Evolutionary conservation across 2,888 invertebrate species (phyloP).

Genomic region (Sphaerophoria taeniata): DNA sequence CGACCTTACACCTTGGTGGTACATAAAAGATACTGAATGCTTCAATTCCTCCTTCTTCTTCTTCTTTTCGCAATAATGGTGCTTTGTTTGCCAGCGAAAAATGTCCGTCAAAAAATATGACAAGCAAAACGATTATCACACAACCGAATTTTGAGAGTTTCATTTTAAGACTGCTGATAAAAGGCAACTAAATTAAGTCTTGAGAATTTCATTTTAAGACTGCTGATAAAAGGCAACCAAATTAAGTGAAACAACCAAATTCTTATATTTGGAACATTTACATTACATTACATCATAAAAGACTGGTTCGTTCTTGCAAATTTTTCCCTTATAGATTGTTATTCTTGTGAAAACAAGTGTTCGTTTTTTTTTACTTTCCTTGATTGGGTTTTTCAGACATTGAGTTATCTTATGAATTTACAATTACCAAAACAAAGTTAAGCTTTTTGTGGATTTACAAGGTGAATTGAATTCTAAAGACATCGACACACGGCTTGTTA

Average conservation of each 20-base stretch:
- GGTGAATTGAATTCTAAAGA: too few relatives aligned
- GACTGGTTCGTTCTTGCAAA: too few relatives aligned
- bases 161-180: constrained; percentile 13
- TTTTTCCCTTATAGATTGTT: too few relatives aligned
- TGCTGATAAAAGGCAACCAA: too few relatives aligned
- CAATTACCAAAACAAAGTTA: too few relatives aligned
- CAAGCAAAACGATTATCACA: background rate
- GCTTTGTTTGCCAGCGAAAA: background rate
- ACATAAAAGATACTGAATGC: background rate
- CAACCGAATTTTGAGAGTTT: background rate
- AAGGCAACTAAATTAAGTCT: background rate
- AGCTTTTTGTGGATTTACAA: too few relatives aligned
- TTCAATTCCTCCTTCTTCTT: too few relatives aligned
- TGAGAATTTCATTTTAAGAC: constrained; percentile 10
- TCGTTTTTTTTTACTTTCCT: too few relatives aligned
- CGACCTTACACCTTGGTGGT: background rate
- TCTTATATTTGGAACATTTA: constrained; percentile 2
- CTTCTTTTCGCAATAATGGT: background rate
- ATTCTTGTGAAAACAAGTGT: too few relatives aligned
- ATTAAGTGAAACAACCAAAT: background rate
- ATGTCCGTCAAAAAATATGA: background rate
- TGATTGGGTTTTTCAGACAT: too few relatives aligned
- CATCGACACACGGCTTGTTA: too few relatives aligned
- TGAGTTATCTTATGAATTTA: too few relatives aligned
- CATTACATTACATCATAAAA: background rate